Evolutionary conservation across 2,888 invertebrate genomes (phyloP), one percentile per base, ranked within the genome.

Genomic region (Limnephilus marmoratus): DNA sequence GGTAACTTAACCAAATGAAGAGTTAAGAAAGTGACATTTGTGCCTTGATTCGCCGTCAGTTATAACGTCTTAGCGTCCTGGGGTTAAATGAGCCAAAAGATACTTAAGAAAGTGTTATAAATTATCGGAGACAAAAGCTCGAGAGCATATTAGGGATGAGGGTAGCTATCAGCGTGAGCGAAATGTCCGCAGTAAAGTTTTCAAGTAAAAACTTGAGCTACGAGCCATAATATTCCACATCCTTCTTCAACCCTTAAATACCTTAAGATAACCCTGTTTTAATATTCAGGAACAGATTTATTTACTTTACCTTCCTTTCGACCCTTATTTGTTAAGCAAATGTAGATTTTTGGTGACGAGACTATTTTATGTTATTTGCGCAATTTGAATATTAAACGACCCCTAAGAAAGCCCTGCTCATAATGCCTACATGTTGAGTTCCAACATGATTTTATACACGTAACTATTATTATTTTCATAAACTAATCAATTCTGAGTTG

Each of bases 171-270:
- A 90, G 80, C 83, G 85, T 37, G 90, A 91, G 90, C 34, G 81
- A 85, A 92, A 89, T 81, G 91, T 80, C 87, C 80, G 90, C 83
- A 90, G 87, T 90, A 91, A 92, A 93, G 90, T 93, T 93, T 93
- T 90, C 91, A 91, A 92, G 91, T 93, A 92, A 93, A 93, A 93
- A 93, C 91, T 93, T 93, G 80, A 89, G 90, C 85, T 80, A 85
- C 81, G 92, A 91, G 90, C 91, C 91, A 91, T 93, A 68, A 68
- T 68, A 92, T 93, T 93, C 90, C 90, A 86, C 93, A 93, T 85
- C 93, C 85, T 88, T 45, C 83, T 49, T 49, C 29, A 87, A 49
- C 88, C 88, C 88, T 80, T 83, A 85, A 85, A 82, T 85, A 87
- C 87, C 81, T 12, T 37, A 89, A 89, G 68, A 89, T 89, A 86